These are phyloP conservation scores for Cephus cinctus DNA, from an alignment of 1,140 invertebrate genomes.

Conservation along the genomic window DNA sequence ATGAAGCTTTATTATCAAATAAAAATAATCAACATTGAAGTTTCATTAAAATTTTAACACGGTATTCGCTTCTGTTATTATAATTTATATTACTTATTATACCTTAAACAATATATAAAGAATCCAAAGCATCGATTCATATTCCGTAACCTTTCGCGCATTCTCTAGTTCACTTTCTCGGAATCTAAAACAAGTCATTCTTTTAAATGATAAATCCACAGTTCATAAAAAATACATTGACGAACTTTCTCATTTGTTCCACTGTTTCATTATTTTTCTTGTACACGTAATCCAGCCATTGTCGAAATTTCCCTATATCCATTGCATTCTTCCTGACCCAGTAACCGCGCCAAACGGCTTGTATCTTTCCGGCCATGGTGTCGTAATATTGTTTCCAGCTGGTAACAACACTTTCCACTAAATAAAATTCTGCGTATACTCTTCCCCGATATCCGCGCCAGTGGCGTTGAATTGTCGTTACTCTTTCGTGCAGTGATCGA, in stretches of 20 bases:
- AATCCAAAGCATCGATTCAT: conserved; percentile 29
- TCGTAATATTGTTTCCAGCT: conserved; percentile 27
- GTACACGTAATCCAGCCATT: conserved; percentile 22
- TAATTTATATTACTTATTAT: conserved; percentile 2
- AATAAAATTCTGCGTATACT: conserved; percentile 12
- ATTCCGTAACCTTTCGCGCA: conserved; percentile 12
- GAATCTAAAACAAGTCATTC: conserved; percentile 20
- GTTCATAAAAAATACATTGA: neutral
- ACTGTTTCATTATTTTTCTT: conserved; percentile 21
- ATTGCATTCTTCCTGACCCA: conserved; percentile 20
- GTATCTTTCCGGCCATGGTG: conserved; percentile 30
- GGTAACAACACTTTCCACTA: conserved; percentile 16
- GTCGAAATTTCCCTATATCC: conserved; percentile 18
- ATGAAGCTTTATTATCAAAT: conserved; percentile 24
- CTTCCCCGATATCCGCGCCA: conserved; percentile 30
- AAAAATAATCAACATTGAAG: conserved; percentile 1
- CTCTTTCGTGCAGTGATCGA: conserved; percentile 20
- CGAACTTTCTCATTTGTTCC: conserved; percentile 25
- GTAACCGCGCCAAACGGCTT: conserved; percentile 35
- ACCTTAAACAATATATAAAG: conserved; percentile 37
- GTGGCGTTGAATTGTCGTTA: conserved; percentile 27
- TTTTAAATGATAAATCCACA: conserved; percentile 1
- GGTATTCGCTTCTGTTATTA: too few relatives aligned
- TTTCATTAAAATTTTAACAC: conserved; percentile 5
- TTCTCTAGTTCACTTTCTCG: conserved; percentile 16